Evolutionary conservation across 2,113 vertebrate species (phyloP), one percentile per base, ranked within the genome.

Genomic region (Micromys minutus): DNA sequence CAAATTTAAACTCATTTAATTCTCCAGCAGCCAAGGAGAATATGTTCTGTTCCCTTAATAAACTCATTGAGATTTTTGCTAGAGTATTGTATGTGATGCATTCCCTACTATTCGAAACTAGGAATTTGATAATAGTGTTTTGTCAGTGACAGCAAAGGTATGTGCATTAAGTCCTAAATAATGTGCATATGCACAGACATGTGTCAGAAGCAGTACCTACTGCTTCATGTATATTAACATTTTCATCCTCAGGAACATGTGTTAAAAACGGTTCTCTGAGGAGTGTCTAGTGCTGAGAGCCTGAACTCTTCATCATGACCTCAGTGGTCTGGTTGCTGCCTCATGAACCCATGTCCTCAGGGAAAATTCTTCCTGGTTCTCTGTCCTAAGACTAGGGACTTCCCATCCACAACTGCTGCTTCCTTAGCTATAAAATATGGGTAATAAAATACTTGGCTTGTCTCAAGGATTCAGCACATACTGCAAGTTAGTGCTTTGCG

Each of bases 381-480:
- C 34, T 69, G 36, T 36, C 67, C 16, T 36, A 65, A 47, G 16
- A 55, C n/a, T 65, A 34, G 42, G 76, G 36, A 34, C 45, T 39
- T 86, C 12, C 3, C n/a, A 17, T 39, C 55, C 3, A 59, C 55
- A 50, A 63, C 47, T 34, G 87, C 26, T 21, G 83, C 87, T 87
- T 80, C 36, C 19, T 77, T 5, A 42, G 34, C 77, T 85, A 2
- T 90, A 71, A 87, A 87, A 83, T 69, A 55, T 42, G 50, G 36
- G 76, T n/a, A 55, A 52, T 93, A 93, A 63, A 42, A n/a, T n/a
- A 63, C 65, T 88, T 93, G 26, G 29, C 77, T 81, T 92, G n/a
- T 88, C 94, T 67, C 75, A 79, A 91, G 17, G 65, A 74, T 65
- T 87, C 74, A 39, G 36, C 63, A 67, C 55, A 34, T 74, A 36